phyloP scores from a whole-genome alignment of 2,113 vertebrate genomes.

The Lepus americanus region DNA sequence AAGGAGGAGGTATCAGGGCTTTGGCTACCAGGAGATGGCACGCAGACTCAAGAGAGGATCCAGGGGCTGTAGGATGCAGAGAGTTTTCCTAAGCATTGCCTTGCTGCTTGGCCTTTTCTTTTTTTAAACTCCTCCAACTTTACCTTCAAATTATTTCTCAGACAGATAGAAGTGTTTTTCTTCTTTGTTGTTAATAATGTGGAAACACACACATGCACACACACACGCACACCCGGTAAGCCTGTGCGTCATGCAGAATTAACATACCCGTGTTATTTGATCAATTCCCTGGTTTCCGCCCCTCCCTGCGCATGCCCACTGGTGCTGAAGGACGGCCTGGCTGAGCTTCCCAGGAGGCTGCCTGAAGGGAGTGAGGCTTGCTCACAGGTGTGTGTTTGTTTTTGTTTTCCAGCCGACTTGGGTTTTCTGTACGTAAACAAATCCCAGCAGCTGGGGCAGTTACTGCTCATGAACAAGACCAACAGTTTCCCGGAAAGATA shows the following conservation, averaged over 20 bases:
- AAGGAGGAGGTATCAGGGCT: background rate
- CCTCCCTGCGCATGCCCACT: constrained; percentile 32
- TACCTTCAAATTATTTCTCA: constrained; percentile 33
- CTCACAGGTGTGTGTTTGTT: constrained; percentile 27
- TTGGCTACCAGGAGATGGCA: background rate
- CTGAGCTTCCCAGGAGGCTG: constrained; percentile 35
- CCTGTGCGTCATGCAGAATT: background rate
- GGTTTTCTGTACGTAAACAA: constrained; percentile 39
- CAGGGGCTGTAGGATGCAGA: background rate
- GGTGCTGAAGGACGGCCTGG: constrained; percentile 11
- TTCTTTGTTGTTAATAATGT: background rate
- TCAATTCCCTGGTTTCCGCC: background rate
- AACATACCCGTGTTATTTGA: constrained; percentile 35
- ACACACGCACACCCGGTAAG: constrained; percentile 10
- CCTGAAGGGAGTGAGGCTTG: constrained; percentile 7
- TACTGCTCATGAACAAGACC: constrained; percentile 24
- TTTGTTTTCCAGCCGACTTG: constrained; percentile 38
- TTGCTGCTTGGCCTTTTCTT: background rate
- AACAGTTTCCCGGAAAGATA: background rate
- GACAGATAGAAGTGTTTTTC: background rate
- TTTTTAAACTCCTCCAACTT: background rate
- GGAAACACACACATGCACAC: background rate
- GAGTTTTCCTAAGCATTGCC: background rate
- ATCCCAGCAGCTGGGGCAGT: constrained; percentile 19
- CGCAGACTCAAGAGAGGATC: background rate